A percentile compares a stretch with the other conserved stretches of the same genome.
These are phyloP conservation scores for Pardosa pseudoannulata DNA, from an alignment of 2,888 invertebrate genomes.

Conservation along the genomic window DNA sequence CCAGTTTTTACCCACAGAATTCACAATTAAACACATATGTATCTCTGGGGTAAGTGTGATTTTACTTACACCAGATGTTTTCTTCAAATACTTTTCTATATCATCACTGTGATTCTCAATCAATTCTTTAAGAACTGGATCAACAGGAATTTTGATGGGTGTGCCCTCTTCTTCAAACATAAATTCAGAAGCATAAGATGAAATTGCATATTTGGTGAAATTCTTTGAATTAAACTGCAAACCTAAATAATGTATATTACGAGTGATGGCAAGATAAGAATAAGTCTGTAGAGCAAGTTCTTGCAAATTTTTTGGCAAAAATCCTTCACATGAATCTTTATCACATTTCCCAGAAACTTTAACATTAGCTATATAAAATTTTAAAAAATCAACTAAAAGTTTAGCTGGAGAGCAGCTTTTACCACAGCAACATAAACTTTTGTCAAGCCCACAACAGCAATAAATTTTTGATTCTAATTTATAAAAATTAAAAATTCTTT, in stretches of 20 bases:
- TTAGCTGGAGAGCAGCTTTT: conserved; percentile 40
- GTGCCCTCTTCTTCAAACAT: conserved; percentile 51
- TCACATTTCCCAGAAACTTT: conserved; percentile 25
- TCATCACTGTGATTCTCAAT: conserved; percentile 41
- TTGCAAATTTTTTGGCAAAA: conserved; percentile 45
- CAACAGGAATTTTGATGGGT: conserved; percentile 52
- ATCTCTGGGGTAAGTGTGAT: conserved; percentile 37
- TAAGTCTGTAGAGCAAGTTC: conserved; percentile 49
- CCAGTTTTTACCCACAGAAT: conserved; percentile 54
- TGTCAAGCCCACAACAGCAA: conserved; percentile 30
- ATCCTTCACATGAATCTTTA: conserved; percentile 38
- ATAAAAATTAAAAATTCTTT: conserved; percentile 29
- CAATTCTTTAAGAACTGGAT: conserved; percentile 23
- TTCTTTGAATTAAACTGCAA: conserved; percentile 18
- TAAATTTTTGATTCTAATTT: not conserved
- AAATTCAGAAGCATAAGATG: not conserved
- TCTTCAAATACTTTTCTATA: conserved; percentile 30
- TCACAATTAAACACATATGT: conserved; percentile 34
- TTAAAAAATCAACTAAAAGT: conserved; percentile 33
- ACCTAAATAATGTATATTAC: conserved; percentile 44
- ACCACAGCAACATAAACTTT: conserved; percentile 16
- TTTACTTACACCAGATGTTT: conserved; percentile 49
- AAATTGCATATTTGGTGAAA: conserved; percentile 2
- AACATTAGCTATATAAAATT: conserved; percentile 32
- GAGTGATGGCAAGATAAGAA: conserved; percentile 34